Evolutionary conservation across 2,113 vertebrate genomes (phyloP), one percentile per base, ranked within the genome.

Genomic region (Lampris megalopsis): DNA sequence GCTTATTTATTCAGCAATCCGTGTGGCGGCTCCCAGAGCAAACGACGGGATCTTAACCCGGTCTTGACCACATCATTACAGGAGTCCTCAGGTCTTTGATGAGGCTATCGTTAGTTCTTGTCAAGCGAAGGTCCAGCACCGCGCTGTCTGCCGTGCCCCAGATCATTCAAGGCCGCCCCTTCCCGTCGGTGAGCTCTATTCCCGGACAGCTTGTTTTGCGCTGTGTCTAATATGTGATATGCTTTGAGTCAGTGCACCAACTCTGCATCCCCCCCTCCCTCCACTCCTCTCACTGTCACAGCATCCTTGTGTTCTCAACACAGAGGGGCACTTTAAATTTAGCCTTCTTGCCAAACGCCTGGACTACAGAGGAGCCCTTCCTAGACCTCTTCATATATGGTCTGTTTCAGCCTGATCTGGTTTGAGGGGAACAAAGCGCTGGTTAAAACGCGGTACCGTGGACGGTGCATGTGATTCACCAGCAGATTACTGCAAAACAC

Each of bases 401-500:
- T 45, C 45, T 70, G 74, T 57, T 77, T 57, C 68, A 68, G 63
- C 47, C 48, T 10, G 11, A 80, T 62, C 36, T 49, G 59, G 13
- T 66, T 57, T 58, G 63, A 59, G 24, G 59, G 36, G 53, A 9
- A 49, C 66, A 24, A 5, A 45, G 50, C 79, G 73, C 73, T 82
- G 79, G 83, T 87, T 87, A 77, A 40, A 65, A 79, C 63, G 79
- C 65, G 73, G 77, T 80, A 81, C 79, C 77, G 62, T 73, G 63
- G 43, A 47, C 5, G 2, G 49, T 36, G 57, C 75, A 79, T 54
- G 9, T 10, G 48, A 71, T 71, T 65, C 83, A 68, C 74, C 63
- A 53, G 61, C 69, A 71, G 56, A 87, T 73, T 68, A 36, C 80
- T 64, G 62, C 67, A 68, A 62, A 79, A 63, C 69, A 41, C 58